Percentiles rank a stretch among this genome's conserved stretches.
phyloP scores from a whole-genome alignment of 1,140 invertebrate species.

The Druon quercuslanigerum region DNA sequence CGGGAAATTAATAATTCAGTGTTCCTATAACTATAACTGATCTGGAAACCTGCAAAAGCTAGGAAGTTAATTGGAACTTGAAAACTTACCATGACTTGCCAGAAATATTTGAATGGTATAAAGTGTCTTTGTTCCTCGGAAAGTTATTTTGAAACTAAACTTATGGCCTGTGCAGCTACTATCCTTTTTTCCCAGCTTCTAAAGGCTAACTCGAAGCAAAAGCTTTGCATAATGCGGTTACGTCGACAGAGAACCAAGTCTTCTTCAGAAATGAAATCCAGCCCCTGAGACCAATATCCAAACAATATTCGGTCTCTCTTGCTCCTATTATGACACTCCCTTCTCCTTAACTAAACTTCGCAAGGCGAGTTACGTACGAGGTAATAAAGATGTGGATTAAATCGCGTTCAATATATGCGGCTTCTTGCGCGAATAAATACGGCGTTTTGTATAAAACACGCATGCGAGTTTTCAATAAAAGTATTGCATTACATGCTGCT shows the following conservation, averaged over 20 bases:
- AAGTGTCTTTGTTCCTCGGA: not conserved
- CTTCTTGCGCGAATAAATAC: constrained; percentile 22
- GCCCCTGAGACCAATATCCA: not conserved
- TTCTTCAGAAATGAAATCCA: constrained; percentile 14
- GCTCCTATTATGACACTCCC: not conserved
- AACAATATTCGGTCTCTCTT: constrained; percentile 2
- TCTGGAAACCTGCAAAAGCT: too few relatives aligned
- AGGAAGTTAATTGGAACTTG: too few relatives aligned
- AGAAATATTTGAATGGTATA: not conserved
- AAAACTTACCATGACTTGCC: too few relatives aligned
- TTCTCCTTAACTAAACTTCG: not conserved
- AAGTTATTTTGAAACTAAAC: not conserved
- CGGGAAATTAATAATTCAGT: too few relatives aligned
- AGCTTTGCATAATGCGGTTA: constrained; percentile 27
- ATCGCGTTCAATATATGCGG: constrained; percentile 20
- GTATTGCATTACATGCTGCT: constrained; percentile 1
- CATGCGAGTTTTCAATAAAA: constrained; percentile 12
- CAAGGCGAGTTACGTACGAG: constrained; percentile 25
- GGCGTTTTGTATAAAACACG: not conserved
- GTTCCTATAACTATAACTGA: too few relatives aligned
- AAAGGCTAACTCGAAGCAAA: constrained; percentile 9
- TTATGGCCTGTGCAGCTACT: not conserved
- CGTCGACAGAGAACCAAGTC: not conserved
- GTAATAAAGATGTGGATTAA: constrained; percentile 63
- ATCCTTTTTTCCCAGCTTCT: not conserved